Percentiles rank a stretch among this genome's conserved stretches.
Conservation (phyloP, 2,888 invertebrate species). For the Acleris holmiana region DNA sequence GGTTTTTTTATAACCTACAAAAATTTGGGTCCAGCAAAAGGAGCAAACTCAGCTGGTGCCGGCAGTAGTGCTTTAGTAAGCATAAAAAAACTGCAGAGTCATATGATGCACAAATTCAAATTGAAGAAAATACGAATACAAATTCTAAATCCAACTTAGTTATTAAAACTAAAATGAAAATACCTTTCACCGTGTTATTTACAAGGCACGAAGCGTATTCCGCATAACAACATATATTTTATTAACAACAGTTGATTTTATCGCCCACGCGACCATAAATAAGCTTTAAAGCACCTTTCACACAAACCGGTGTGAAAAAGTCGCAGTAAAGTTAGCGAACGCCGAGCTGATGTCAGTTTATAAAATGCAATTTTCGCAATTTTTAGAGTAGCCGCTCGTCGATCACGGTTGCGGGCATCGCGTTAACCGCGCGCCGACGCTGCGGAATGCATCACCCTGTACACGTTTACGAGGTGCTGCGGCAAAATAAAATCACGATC, state of each 20-base stretch:
- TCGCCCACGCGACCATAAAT: conserved; percentile 5
- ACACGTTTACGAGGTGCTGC: neutral
- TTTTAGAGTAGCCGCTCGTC: conserved; percentile 27
- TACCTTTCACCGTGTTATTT: neutral
- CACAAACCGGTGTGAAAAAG: conserved; percentile 15
- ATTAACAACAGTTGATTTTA: conserved; percentile 1
- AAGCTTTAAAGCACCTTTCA: conserved; percentile 8
- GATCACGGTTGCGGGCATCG: conserved; percentile 22
- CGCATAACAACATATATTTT: neutral
- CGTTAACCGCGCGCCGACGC: conserved; percentile 24
- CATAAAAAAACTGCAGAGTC: no score
- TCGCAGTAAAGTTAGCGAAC: conserved; percentile 9
- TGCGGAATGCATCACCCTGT: conserved; percentile 20
- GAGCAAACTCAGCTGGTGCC: no score
- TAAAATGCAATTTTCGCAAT: conserved; percentile 25
- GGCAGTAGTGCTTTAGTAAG: no score
- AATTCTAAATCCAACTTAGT: no score
- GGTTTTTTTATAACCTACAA: no score
- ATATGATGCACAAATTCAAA: no score
- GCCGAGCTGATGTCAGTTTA: conserved; percentile 4
- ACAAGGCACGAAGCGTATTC: neutral
- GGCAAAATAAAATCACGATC: neutral
- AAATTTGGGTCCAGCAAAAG: no score
- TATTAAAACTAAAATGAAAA: no score
- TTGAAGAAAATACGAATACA: no score